A percentile compares a stretch with the other conserved stretches of the same genome.
Conservation (phyloP, 2,113 vertebrate species). For the Cololabis saira region DNA sequence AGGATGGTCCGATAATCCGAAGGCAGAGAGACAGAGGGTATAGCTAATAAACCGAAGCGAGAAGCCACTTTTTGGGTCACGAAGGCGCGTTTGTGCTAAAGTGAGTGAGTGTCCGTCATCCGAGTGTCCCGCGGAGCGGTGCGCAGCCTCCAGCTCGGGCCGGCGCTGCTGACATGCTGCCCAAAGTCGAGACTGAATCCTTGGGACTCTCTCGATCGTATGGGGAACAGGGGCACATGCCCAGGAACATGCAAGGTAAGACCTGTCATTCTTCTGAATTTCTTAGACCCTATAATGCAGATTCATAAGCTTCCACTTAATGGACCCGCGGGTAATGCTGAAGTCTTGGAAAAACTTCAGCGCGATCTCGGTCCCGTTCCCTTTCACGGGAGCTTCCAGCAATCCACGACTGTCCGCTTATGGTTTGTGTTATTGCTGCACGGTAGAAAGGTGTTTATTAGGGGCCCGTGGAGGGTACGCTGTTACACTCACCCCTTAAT, state of each 20-base stretch:
- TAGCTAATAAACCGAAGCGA: conserved; percentile 1
- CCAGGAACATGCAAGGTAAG: conserved; percentile 98
- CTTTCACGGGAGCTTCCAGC: not conserved
- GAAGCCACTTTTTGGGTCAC: conserved; percentile 27
- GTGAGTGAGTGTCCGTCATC: conserved; percentile 74
- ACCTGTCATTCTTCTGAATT: conserved; percentile 1
- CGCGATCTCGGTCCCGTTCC: no score
- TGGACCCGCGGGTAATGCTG: not conserved
- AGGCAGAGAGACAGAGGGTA: conserved; percentile 19
- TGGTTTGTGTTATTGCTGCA: not conserved
- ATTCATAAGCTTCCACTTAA: not conserved
- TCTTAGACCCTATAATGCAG: no score
- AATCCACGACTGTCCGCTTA: not conserved
- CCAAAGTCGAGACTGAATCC: conserved; percentile 96
- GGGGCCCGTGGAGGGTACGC: no score
- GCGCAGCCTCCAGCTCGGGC: conserved; percentile 80
- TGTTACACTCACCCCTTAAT: no score
- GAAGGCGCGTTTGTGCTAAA: conserved; percentile 41
- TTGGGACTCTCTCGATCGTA: conserved; percentile 93
- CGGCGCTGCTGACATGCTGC: conserved; percentile 95
- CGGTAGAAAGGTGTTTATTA: not conserved
- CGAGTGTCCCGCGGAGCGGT: conserved; percentile 86
- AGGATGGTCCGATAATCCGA: conserved; percentile 36
- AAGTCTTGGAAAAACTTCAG: conserved; percentile 31
- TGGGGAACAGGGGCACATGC: conserved; percentile 96